Conservation (phyloP, 2,797 vertebrate genomes). For the Diplodus puntazzo region DNA sequence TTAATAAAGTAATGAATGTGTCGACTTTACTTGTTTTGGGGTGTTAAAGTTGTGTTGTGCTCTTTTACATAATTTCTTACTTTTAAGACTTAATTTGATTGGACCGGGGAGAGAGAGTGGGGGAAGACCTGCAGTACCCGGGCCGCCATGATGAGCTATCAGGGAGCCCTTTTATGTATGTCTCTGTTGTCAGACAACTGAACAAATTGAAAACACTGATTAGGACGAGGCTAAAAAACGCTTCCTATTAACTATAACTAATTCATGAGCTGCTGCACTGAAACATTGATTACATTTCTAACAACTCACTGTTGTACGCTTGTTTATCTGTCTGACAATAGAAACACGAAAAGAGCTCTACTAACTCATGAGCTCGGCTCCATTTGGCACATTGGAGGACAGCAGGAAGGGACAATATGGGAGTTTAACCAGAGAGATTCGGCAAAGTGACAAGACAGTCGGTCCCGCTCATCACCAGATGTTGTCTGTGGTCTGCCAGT, state of each 20-base stretch:
- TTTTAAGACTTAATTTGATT: too few relatives aligned
- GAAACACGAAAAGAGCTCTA: not conserved
- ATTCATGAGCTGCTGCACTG: not conserved
- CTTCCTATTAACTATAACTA: not conserved
- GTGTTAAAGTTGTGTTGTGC: too few relatives aligned
- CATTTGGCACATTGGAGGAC: not conserved
- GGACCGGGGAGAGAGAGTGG: too few relatives aligned
- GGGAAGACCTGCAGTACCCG: too few relatives aligned
- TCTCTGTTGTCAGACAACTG: not conserved
- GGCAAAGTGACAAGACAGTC: not conserved
- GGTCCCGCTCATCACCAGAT: not conserved
- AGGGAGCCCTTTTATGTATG: not conserved
- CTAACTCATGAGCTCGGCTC: conserved; percentile 5
- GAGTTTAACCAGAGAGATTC: conserved; percentile 1
- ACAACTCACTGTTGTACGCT: not conserved
- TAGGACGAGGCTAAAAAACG: not conserved
- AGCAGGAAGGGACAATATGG: not conserved
- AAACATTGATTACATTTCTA: not conserved
- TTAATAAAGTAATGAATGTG: too few relatives aligned
- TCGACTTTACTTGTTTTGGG: too few relatives aligned
- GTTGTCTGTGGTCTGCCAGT: conserved; percentile 4
- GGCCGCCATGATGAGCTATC: too few relatives aligned
- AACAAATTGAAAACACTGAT: not conserved
- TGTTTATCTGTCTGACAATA: conserved; percentile 16
- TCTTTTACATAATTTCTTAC: too few relatives aligned